Conservation (phyloP, 92 coral and sea anemone species). For the Porites evermanni region DNA sequence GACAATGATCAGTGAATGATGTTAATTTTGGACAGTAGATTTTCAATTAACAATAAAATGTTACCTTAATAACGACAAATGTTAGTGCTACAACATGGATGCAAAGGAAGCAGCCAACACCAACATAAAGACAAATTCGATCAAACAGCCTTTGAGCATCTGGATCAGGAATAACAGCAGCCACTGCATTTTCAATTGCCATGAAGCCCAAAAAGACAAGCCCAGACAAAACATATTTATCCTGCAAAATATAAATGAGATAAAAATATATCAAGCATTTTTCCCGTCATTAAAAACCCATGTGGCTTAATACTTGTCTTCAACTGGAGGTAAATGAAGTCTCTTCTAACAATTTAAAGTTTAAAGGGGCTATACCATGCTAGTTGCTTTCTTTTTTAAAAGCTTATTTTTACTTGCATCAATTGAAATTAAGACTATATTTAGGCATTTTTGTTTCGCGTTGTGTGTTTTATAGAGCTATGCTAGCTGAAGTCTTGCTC, state of each 20-base stretch:
- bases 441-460: too few species aligned
- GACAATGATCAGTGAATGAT: too few species aligned
- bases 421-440: too few species aligned
- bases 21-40: too few species aligned
- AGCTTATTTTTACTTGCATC: too few species aligned
- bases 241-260: constrained; percentile 33
- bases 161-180: constrained; percentile 43
- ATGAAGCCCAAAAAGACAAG: constrained; percentile 68
- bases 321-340: too few species aligned
- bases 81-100: constrained; percentile 43
- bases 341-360: too few species aligned
- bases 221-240: constrained; percentile 73
- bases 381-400: too few species aligned
- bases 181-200: constrained; percentile 79
- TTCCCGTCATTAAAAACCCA: neutral
- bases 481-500: too few species aligned
- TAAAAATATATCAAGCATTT: neutral
- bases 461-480: too few species aligned
- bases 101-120: constrained; percentile 49
- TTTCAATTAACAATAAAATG: neutral
- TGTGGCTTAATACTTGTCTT: neutral
- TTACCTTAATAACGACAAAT: constrained; percentile 60
- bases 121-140: constrained; percentile 56
- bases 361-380: too few species aligned
- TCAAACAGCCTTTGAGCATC: constrained; percentile 58